Evolutionary conservation across 2,113 vertebrate species (phyloP).

Genomic region (Amphiprion ocellaris): DNA sequence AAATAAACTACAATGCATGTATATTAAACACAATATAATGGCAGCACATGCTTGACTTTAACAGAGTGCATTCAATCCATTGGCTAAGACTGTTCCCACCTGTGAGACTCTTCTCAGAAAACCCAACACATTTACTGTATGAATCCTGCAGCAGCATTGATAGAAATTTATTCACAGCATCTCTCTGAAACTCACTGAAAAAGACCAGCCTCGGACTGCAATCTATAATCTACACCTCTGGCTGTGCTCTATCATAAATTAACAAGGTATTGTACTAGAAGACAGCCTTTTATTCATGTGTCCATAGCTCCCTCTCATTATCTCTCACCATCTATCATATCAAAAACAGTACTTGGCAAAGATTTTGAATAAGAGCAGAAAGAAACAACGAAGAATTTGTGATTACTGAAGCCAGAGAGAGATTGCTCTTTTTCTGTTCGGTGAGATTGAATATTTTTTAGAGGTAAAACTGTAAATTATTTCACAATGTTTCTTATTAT

Average conservation of each 20-base stretch:
- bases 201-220: slow-evolving; percentile 20
- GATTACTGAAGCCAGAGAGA: neutral
- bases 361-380: neutral
- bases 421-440: neutral
- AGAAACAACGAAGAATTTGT: neutral
- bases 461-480: neutral
- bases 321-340: slow-evolving; percentile 34
- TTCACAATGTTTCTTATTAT: too few species aligned
- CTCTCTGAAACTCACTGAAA: slow-evolving; percentile 29
- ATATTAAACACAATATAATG: too few species aligned
- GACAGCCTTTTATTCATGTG: slow-evolving; percentile 22
- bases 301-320: slow-evolving; percentile 41
- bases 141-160: slow-evolving; percentile 10
- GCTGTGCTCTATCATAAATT: slow-evolving; percentile 37
- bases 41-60: neutral
- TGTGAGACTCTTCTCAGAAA: slow-evolving; percentile 14
- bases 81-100: slow-evolving; percentile 7
- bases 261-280: slow-evolving; percentile 48
- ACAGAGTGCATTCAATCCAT: slow-evolving; percentile 24
- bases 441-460: neutral
- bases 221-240: slow-evolving; percentile 57
- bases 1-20: too few species aligned
- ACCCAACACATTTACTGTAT: slow-evolving; percentile 13
- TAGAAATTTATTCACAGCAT: slow-evolving; percentile 19
- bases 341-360: slow-evolving; percentile 20